Evolutionary conservation across 2,888 invertebrate genomes (phyloP).

Genomic region (Drosophila antonietae): DNA sequence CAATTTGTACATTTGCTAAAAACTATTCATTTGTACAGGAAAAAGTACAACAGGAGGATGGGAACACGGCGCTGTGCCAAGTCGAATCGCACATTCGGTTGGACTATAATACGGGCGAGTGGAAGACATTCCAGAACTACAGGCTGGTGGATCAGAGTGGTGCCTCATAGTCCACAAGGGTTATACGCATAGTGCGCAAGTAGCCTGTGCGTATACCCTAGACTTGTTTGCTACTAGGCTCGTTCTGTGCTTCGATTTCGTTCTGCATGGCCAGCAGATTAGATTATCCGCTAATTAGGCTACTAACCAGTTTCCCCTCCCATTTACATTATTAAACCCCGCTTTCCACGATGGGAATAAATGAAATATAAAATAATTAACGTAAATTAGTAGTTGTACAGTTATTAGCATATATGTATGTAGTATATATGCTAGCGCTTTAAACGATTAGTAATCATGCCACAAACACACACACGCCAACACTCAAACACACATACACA

Average conservation of each 20-base stretch:
- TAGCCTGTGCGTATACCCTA: constrained; percentile 53
- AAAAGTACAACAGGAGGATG: constrained; percentile 93
- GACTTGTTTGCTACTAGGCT: constrained; percentile 19
- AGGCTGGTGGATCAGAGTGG: constrained; percentile 88
- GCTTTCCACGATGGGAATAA: constrained; percentile 48
- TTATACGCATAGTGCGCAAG: constrained; percentile 72
- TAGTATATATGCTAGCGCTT: constrained; percentile 68
- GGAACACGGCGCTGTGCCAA: constrained; percentile 87
- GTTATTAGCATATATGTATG: constrained; percentile 66
- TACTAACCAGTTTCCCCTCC: constrained; percentile 29
- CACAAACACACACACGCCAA: constrained; percentile 24
- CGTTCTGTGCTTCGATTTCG: constrained; percentile 31
- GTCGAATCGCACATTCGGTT: constrained; percentile 98
- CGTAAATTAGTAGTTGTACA: constrained; percentile 76
- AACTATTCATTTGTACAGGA: constrained; percentile 85
- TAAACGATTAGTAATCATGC: constrained; percentile 63
- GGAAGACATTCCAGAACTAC: constrained; percentile 97
- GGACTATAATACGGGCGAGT: constrained; percentile 99
- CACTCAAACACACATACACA: constrained; percentile 9
- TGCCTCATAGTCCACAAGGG: constrained; percentile 74
- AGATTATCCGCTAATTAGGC: constrained; percentile 61
- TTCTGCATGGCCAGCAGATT: constrained; percentile 43
- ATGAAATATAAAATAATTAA: constrained; percentile 73
- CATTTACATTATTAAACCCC: constrained; percentile 2
- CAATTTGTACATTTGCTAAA: not conserved